phyloP scores from a whole-genome alignment of 2,888 invertebrate genomes.

The Microchrysa polita region DNA sequence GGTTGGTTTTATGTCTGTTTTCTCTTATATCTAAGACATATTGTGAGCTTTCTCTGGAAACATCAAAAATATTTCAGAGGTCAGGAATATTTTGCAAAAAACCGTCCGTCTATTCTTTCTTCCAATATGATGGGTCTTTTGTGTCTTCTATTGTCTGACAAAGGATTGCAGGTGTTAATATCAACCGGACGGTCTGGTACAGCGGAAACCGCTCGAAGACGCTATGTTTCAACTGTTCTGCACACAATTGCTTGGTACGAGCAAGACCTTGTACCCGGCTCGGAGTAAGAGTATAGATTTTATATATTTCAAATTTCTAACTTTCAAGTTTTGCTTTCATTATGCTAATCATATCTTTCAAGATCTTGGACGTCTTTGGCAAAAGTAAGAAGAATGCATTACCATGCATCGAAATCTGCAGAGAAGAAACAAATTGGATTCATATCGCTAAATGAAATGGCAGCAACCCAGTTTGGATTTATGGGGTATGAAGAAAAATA shows the following conservation, averaged over 20 bases:
- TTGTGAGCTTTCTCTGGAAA: too few species aligned
- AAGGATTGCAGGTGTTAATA: constrained; percentile 72
- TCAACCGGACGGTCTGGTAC: constrained; percentile 74
- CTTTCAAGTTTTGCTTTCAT: constrained; percentile 16
- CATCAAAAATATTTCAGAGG: constrained; percentile 66
- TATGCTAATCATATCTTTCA: too few species aligned
- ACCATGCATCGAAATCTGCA: constrained; percentile 67
- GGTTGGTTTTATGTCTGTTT: constrained; percentile 45
- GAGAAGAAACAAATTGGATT: constrained; percentile 65
- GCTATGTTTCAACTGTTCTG: constrained; percentile 78
- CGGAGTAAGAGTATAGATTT: constrained; percentile 62
- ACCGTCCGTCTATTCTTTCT: constrained; percentile 72
- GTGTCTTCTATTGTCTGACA: constrained; percentile 74
- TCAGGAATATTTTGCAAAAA: constrained; percentile 73
- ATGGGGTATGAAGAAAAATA: constrained; percentile 66
- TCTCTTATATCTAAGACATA: neutral
- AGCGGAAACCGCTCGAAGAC: constrained; percentile 70
- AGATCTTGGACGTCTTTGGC: constrained; percentile 73
- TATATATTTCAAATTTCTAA: neutral
- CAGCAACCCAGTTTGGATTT: constrained; percentile 83
- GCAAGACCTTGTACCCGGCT: constrained; percentile 71
- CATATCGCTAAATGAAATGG: constrained; percentile 80
- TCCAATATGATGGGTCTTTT: constrained; percentile 77
- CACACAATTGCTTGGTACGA: constrained; percentile 81
- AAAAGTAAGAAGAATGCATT: constrained; percentile 71